These are phyloP conservation scores for Synchiropus splendidus DNA, from an alignment of 2,113 vertebrate genomes.

Conservation along the genomic window DNA sequence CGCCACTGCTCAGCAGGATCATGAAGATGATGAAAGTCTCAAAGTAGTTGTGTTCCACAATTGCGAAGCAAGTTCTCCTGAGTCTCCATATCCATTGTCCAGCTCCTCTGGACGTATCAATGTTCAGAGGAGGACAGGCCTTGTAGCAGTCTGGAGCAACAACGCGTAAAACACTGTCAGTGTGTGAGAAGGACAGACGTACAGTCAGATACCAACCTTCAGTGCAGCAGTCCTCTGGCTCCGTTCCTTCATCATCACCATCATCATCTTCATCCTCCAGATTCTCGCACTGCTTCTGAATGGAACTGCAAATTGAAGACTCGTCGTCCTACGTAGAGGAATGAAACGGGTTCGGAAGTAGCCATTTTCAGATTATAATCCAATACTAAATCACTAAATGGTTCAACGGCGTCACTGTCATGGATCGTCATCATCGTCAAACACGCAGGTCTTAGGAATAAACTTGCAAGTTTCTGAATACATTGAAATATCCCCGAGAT, in stretches of 20 bases:
- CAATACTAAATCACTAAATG: too few species aligned
- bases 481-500: too few species aligned
- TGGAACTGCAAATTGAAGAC: slow-evolving; percentile 73
- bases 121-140: slow-evolving; percentile 73
- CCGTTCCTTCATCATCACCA: slow-evolving; percentile 19
- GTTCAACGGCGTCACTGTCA: too few species aligned
- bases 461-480: too few species aligned
- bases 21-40: slow-evolving; percentile 96
- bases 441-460: too few species aligned
- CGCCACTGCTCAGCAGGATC: slow-evolving; percentile 92
- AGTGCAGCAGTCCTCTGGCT: slow-evolving; percentile 76
- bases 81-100: slow-evolving; percentile 80
- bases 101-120: slow-evolving; percentile 70
- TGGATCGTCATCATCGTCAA: too few species aligned
- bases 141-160: slow-evolving; percentile 72
- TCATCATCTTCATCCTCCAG: slow-evolving; percentile 29
- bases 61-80: slow-evolving; percentile 77
- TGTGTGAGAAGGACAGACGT: too few species aligned
- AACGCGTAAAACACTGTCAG: not conserved
- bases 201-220: slow-evolving; percentile 58
- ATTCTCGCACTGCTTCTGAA: slow-evolving; percentile 66
- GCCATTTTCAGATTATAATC: too few species aligned
- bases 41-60: slow-evolving; percentile 92
- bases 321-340: slow-evolving; percentile 37
- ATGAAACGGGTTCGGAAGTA: too few species aligned